Base-by-base conservation (phyloP, 2,113 vertebrate species). In the Rostratula benghalensis region DNA sequence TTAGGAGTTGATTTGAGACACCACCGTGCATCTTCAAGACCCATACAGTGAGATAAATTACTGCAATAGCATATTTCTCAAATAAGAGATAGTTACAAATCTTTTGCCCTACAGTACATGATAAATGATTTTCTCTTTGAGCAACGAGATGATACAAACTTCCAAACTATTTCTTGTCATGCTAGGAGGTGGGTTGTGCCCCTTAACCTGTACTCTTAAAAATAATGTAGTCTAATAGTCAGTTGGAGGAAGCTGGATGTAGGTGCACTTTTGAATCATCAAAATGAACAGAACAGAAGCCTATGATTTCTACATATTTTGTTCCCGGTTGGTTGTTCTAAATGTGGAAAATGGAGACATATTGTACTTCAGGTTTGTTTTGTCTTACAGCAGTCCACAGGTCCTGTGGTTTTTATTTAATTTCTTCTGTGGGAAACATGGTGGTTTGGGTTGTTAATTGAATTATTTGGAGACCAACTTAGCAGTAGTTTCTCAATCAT, bases 1-100 rank as follows among this genome's bases (percentile, higher is more conserved):
- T 96, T 96, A 94, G 91, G 97, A 97, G 93, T 94, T 97, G 73
- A 94, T 97, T 96, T 96, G 94, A 96, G 95, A 84, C 95, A 94
- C 91, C 94, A 96, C 96, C 64, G 16, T 97, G 96, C 59, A 28
- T 98, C 94, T 95, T 96, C 92, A 95, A 96, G 96, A 95, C 95
- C 87, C 96, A 97, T 96, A 96, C 92, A 92, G 95, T 91, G 97
- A 97, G 89, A 89, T 94, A 96, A 97, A 98, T 97, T 97, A 95
- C 91, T 91, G 92, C 94, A 96, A 87, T 91, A 95, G 77, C 61
- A 6, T 97, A 96, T 98, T 98, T 94, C 92, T 95, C 90, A 97
- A 94, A 94, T 92, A 96, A 90, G 80, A 95, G 90, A 70, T 91
- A 97, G 88, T 90, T 98, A 93, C 92, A 97, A 97, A 96, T 95